Evolutionary conservation across 2,113 vertebrate species (phyloP).

Genomic region (Vidua chalybeata): DNA sequence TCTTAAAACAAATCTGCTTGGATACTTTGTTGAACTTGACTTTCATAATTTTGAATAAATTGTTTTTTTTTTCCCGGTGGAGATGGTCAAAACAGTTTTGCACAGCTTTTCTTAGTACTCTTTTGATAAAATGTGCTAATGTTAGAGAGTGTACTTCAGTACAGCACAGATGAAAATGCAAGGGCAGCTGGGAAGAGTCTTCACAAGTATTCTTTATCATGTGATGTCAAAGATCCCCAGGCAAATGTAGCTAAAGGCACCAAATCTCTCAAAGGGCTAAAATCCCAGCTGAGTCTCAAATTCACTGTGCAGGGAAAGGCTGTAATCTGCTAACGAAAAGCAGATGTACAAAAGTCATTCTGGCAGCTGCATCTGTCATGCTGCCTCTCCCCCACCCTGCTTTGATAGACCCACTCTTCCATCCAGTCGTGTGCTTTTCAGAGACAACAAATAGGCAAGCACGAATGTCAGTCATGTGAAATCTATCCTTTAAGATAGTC

Average conservation of each 20-base stretch:
- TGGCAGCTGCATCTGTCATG: constrained; percentile 9
- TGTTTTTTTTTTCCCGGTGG: background rate
- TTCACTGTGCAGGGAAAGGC: background rate
- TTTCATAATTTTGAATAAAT: background rate
- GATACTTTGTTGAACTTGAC: background rate
- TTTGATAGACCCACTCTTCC: background rate
- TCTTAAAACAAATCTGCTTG: background rate
- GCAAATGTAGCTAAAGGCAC: background rate
- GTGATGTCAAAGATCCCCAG: background rate
- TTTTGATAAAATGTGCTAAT: background rate
- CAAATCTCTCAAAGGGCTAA: background rate
- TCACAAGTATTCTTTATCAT: background rate
- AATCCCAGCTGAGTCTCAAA: constrained; percentile 2
- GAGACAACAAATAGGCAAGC: background rate
- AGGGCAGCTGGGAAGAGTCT: background rate
- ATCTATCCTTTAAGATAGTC: background rate
- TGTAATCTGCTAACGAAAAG: background rate
- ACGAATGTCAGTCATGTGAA: background rate
- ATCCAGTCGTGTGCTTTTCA: background rate
- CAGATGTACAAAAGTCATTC: background rate
- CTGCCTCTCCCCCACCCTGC: background rate
- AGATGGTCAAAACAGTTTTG: background rate
- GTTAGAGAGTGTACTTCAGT: accelerated
- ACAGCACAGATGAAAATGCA: background rate
- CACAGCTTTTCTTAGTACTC: background rate